A percentile compares a stretch with the other conserved stretches of the same genome.
Evolutionary conservation across 2,113 vertebrate species (phyloP).

Genomic region (Epinephelus fuscoguttatus): DNA sequence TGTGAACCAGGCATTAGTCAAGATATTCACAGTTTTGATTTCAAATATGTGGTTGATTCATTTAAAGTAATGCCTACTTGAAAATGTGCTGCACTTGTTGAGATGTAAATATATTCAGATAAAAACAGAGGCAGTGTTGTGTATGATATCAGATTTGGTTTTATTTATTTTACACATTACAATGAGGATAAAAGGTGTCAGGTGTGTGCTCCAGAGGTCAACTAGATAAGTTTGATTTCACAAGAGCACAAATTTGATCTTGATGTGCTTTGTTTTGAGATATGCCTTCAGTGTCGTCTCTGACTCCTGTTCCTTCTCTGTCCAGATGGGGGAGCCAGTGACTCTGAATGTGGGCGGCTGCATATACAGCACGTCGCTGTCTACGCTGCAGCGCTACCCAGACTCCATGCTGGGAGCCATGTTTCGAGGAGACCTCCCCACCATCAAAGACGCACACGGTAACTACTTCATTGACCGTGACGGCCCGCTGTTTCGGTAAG

Average conservation of each 20-base stretch:
- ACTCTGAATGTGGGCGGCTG: constrained; percentile 93
- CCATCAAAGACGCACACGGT: constrained; percentile 88
- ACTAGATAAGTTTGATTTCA: not conserved
- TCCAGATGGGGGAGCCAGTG: constrained; percentile 92
- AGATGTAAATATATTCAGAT: not conserved
- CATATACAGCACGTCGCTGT: constrained; percentile 92
- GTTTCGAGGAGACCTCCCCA: constrained; percentile 93
- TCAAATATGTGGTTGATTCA: not conserved
- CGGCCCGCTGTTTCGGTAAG: constrained; percentile 89
- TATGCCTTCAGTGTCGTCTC: not conserved
- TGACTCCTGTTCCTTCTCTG: constrained; percentile 40
- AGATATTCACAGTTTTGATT: not conserved
- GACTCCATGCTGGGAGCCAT: constrained; percentile 95
- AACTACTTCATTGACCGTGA: constrained; percentile 95
- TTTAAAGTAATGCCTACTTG: not conserved
- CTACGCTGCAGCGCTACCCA: constrained; percentile 91
- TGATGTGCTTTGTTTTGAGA: not conserved
- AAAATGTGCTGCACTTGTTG: not conserved
- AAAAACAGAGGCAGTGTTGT: not conserved
- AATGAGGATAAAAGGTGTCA: not conserved
- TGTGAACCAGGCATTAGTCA: too few relatives aligned
- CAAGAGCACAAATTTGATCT: too few relatives aligned
- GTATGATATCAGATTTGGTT: not conserved
- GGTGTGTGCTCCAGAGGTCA: not conserved
- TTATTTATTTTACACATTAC: not conserved